Percentiles rank a stretch among this genome's conserved stretches.
phyloP scores from a whole-genome alignment of 2,113 vertebrate genomes.

The Tragelaphus scriptus region DNA sequence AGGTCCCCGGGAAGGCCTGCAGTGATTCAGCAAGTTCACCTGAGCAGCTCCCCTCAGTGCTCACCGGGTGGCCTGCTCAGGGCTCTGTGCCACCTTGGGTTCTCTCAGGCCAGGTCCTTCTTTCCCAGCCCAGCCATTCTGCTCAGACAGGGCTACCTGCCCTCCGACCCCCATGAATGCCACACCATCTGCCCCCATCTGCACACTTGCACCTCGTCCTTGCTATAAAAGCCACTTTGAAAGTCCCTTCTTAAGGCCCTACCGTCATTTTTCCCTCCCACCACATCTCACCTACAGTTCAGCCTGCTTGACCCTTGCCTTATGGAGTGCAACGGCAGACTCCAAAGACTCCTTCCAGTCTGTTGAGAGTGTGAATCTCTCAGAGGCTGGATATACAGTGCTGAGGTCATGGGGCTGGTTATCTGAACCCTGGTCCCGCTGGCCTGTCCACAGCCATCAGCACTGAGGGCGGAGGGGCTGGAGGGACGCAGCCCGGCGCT shows the following conservation, averaged over 20 bases:
- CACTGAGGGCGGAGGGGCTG: not conserved
- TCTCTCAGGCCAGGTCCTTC: not conserved
- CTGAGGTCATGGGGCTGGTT: not conserved
- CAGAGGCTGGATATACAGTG: not conserved
- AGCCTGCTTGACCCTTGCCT: not conserved
- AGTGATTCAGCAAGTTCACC: not conserved
- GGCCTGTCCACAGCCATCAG: not conserved
- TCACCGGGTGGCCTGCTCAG: not conserved
- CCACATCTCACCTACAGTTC: not conserved
- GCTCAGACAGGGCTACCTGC: not conserved
- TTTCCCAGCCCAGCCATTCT: not conserved
- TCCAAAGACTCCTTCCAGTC: not conserved
- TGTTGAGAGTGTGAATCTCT: not conserved
- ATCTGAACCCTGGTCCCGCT: not conserved
- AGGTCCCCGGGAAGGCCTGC: accelerated
- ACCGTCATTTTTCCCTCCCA: not conserved
- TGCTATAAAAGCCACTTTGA: not conserved
- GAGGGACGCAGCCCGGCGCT: not conserved
- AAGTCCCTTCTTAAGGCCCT: not conserved
- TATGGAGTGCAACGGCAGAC: not conserved
- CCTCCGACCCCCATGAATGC: not conserved
- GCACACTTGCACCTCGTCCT: not conserved
- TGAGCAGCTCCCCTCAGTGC: not conserved
- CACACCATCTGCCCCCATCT: not conserved
- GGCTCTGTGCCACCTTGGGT: not conserved